Evolutionary conservation across 37 sponge, comb jelly and placozoan genomes (phyloP), one percentile per base, ranked within the genome.

Genomic region (Tethya wilhelma): DNA sequence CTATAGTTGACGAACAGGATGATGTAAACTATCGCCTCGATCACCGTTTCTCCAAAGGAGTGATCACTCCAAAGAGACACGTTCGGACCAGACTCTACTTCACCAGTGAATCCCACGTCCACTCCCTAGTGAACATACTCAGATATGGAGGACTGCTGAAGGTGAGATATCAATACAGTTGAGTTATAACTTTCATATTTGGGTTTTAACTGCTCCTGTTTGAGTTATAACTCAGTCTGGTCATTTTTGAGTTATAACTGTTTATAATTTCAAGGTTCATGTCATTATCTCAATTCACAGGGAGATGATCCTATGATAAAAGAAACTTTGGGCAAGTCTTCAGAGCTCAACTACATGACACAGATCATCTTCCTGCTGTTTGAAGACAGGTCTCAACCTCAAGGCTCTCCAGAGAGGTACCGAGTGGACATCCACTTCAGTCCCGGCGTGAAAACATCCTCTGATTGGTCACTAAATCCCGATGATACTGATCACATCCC

Each of bases 1-100:
- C 78, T 19, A 73, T 88, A 23, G 28, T 77, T 68, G 73, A 87
- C 63, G 84, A 67, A 29, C 82, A 67, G 32, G 69, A 84, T 7
- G 98, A 97, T 53, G 76, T 82, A 44, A 44, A 84, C 42, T 79
- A 94, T 67, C 72, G 82, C 19, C 79, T 94, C 44, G 85, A 97
- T 57, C 88, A 91, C 22, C 79, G 64, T 25, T 79, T 83, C 75
- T 91, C 87, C 49, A 58, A 71, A 42, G 92, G 84, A 43, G 93
- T 97, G 31, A 49, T 79, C 66, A 78, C 90, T 31, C 95, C 98
- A 1, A 78, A 79, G 9, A 53, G 98, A 34, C 87, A 94, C 60
- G 95, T 97, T 3, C 82, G 95, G n/a, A 94, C 98, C 34, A 62
- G 98, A 0, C 93, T 97, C 38, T 97, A 97, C 78, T 97, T 97